Evolutionary conservation across 2,113 vertebrate species (phyloP).

Genomic region (Dicentrarchus labrax): DNA sequence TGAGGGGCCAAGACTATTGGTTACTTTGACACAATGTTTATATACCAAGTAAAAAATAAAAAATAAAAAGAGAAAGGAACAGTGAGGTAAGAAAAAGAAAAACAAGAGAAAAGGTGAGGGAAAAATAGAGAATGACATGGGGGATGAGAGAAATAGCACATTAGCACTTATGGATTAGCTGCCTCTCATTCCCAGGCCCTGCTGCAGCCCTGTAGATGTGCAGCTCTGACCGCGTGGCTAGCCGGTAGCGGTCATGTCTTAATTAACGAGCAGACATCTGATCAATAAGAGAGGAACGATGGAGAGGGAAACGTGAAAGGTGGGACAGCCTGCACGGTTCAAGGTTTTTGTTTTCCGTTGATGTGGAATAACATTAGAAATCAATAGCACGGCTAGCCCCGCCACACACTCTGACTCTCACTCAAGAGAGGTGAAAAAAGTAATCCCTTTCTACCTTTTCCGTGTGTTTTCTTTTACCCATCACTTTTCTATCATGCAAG

Average conservation of each 20-base stretch:
- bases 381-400: slow-evolving; percentile 52
- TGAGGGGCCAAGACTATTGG: background rate
- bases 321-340: slow-evolving; percentile 66
- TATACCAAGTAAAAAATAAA: background rate
- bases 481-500: background rate
- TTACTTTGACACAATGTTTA: background rate
- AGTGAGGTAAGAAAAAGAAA: background rate
- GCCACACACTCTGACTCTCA: slow-evolving; percentile 23
- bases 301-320: slow-evolving; percentile 64
- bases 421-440: slow-evolving; percentile 26
- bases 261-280: slow-evolving; percentile 79
- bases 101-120: background rate
- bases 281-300: slow-evolving; percentile 78
- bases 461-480: background rate
- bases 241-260: slow-evolving; percentile 76
- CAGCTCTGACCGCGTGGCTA: slow-evolving; percentile 66
- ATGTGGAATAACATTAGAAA: slow-evolving; percentile 75
- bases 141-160: slow-evolving; percentile 64
- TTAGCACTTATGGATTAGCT: slow-evolving; percentile 82
- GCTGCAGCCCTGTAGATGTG: slow-evolving; percentile 68
- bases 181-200: slow-evolving; percentile 77
- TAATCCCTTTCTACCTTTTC: background rate
- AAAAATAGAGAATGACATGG: slow-evolving; percentile 58
- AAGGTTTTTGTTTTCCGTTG: slow-evolving; percentile 77
- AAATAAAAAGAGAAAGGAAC: background rate